Conservation (phyloP, 1,140 invertebrate species). For the Cylas formicarius region DNA sequence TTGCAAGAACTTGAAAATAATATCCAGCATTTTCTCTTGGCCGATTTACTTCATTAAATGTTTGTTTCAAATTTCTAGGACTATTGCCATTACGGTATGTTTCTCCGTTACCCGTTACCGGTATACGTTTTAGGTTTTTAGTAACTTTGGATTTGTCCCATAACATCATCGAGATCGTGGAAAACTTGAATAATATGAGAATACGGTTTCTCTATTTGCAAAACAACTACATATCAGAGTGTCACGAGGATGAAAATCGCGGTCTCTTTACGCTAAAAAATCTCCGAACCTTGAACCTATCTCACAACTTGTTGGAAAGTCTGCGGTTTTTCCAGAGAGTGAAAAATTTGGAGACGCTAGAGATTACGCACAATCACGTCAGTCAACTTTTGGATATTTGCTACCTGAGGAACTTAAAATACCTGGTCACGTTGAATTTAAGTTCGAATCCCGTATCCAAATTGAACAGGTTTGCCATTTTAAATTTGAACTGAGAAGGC, state of each 20-base stretch:
- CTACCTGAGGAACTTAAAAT: slow-evolving; percentile 24
- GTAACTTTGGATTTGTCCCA: slow-evolving; percentile 19
- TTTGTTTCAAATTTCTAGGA: too few relatives aligned
- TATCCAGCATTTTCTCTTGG: too few relatives aligned
- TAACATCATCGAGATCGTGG: slow-evolving; percentile 16
- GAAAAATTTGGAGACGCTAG: slow-evolving; percentile 16
- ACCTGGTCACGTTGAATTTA: slow-evolving; percentile 25
- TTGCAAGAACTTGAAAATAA: too few relatives aligned
- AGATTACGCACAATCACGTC: slow-evolving; percentile 20
- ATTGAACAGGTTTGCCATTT: neutral
- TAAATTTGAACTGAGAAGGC: neutral
- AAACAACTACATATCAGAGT: neutral
- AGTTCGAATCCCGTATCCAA: slow-evolving; percentile 26
- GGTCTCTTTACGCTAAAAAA: slow-evolving; percentile 21
- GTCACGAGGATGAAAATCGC: slow-evolving; percentile 3
- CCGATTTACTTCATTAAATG: too few relatives aligned
- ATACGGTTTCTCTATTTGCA: slow-evolving; percentile 17
- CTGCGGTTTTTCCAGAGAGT: slow-evolving; percentile 18
- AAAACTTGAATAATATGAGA: slow-evolving; percentile 16
- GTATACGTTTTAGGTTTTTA: slow-evolving; percentile 17
- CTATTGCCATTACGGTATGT: too few relatives aligned
- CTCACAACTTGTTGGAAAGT: slow-evolving; percentile 9
- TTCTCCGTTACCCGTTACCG: too few relatives aligned
- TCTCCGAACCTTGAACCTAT: slow-evolving; percentile 21
- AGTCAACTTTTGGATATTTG: slow-evolving; percentile 24